Base-by-base conservation (phyloP, 2,797 vertebrate genomes). In the Karalla daura region DNA sequence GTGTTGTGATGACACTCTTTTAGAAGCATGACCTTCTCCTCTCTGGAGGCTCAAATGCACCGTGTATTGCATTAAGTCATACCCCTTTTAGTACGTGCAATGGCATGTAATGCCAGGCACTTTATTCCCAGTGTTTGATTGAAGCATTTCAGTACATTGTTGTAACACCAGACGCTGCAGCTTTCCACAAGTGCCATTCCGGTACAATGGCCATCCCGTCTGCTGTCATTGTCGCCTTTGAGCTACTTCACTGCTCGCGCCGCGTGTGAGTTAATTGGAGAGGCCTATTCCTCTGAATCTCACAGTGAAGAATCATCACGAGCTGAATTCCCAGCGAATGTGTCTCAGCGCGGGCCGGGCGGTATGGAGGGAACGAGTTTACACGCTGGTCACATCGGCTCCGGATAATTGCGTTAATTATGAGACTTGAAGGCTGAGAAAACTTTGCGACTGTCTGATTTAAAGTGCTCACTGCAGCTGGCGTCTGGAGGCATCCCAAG, bases 1-100 rank as follows among this genome's bases (percentile, higher is more conserved):
- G 70, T 74, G 80, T 76, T 63, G 44, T 44, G 53, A 71, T 70
- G 81, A 87, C 71, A 77, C 86, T 81, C 84, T 81, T 76, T 77
- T 63, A 45, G 25, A 27, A 18, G 18, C 49, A 32, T 37, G 10
- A 66, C 52, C 1, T 2, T 62, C 52, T 45, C 12, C 25, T 28
- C 23, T 60, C 23, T 79, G 18, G 23, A 33, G 50, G 63, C 44
- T 13, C n/a, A 28, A 67, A 63, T 45, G n/a, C 28, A 35, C 2
- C 36, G 18, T 17, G 24, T 40, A 10, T 18, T 74, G 21, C 35
- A 36, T 63, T 50, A 13, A 37, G 5, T 50, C 40, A 21, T 36
- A 2, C 1, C 32, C 17, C 17, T 68, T n/a, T 56, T 5, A 56
- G 4, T 18, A 62, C 44, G 45, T 28, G 4, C 32, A 55, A 45